Percentiles rank a stretch among this genome's conserved stretches.
Evolutionary conservation across 2,797 vertebrate species (phyloP).

Genomic region (Amblyopsis hoosieri): DNA sequence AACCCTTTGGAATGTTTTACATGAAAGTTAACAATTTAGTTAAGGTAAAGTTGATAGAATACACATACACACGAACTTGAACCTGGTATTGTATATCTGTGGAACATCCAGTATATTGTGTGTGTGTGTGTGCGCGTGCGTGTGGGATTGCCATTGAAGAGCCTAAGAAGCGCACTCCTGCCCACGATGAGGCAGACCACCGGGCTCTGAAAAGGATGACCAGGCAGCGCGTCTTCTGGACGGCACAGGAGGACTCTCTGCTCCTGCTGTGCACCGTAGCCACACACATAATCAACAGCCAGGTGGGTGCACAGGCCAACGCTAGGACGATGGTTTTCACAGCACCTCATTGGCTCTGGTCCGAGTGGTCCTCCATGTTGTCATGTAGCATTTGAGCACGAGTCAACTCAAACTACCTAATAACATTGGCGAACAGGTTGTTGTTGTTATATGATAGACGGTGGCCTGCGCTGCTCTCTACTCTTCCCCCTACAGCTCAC

Average conservation of each 20-base stretch:
- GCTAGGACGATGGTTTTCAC: no score
- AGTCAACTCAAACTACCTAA: neutral
- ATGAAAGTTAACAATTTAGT: no score
- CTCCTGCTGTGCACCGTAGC: conserved; percentile 93
- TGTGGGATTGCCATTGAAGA: conserved; percentile 43
- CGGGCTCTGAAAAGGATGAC: conserved; percentile 91
- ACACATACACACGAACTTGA: no score
- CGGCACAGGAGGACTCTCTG: conserved; percentile 89
- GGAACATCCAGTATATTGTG: neutral
- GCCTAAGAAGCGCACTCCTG: conserved; percentile 57
- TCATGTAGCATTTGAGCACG: neutral
- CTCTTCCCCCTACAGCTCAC: neutral
- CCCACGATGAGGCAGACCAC: conserved; percentile 90
- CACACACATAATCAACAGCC: conserved; percentile 89
- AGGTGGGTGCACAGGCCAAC: conserved; percentile 70
- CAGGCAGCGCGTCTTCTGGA: conserved; percentile 89
- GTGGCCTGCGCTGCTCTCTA: neutral
- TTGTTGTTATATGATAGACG: no score
- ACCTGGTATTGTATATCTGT: no score
- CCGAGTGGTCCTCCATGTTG: neutral
- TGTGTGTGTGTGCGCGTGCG: neutral
- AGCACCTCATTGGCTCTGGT: no score
- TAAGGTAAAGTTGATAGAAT: no score
- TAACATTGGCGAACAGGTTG: no score
- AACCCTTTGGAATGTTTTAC: no score